Evolutionary conservation across 2,113 vertebrate species (phyloP), one percentile per base, ranked within the genome.

Genomic region (Cyanoliseus patagonus): DNA sequence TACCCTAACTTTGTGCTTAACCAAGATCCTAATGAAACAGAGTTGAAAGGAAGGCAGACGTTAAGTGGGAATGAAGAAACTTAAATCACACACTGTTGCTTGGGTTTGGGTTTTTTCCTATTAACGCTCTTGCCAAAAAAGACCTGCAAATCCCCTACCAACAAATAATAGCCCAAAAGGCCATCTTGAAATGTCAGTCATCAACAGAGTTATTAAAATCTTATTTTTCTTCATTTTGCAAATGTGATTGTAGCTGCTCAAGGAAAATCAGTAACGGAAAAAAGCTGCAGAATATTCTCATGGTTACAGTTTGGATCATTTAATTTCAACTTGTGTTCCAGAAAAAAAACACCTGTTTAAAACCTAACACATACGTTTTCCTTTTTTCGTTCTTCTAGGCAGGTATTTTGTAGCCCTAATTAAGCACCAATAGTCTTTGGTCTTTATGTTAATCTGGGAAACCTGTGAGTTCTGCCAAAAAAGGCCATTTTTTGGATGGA

Each of bases 161-260:
- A 17, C 16, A 89, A 75, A 44, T 49, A 64, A 44, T 62, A 51
- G 33, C 31, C 85, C 84, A 76, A 44, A 95, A 90, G 33, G 25
- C 79, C 84, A 96, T 44, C 52, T 39, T 67, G 52, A 92, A 86
- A 86, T 93, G 95, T 97, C 83, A 93, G 98, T 98, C 98, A 98
- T 98, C 97, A 98, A 53, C 93, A 97, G 31, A 95, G 79, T 92
- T 97, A 98, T 98, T 98, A 98, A 92, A 96, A 13, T 84, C 90
- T 88, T 88, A 88, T 77, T 96, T 93, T 90, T 51, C 33, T 86
- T 53, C 25, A 64, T 27, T 94, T 64, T 76, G 49, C 35, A 81
- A 39, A 69, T 66, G 15, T 25, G 31, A 31, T 76, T 69, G 28
- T 55, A 51, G 30, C 47, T 86, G 17, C 72, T 80, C 33, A 57